These are phyloP conservation scores for Champsocephalus esox DNA, from an alignment of 2,797 vertebrate genomes.

Conservation along the genomic window DNA sequence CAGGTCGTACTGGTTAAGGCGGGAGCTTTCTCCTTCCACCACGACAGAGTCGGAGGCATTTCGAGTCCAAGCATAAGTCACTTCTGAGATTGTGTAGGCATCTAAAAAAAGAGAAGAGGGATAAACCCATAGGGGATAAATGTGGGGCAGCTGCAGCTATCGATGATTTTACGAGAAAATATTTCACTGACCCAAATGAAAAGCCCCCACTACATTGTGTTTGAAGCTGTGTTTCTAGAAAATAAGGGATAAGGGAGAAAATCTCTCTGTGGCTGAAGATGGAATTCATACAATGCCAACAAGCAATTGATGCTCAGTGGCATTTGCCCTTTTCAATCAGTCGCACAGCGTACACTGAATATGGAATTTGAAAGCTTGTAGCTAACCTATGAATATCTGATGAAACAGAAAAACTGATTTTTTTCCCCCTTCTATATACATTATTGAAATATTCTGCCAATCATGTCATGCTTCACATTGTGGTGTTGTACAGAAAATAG, in stretches of 20 bases:
- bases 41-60: slow-evolving; percentile 96
- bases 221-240: slow-evolving; percentile 42
- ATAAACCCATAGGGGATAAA: slow-evolving; percentile 51
- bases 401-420: slow-evolving; percentile 5
- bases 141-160: slow-evolving; percentile 29
- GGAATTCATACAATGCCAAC: slow-evolving; percentile 36
- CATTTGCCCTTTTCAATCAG: slow-evolving; percentile 48
- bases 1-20: slow-evolving; percentile 97
- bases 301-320: slow-evolving; percentile 32
- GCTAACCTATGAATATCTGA: slow-evolving; percentile 9
- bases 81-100: slow-evolving; percentile 96
- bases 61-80: slow-evolving; percentile 96
- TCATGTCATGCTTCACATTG: not conserved
- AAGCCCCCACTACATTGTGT: slow-evolving; percentile 20
- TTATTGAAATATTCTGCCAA: slow-evolving; percentile 23
- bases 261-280: slow-evolving; percentile 37
- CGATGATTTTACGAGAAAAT: slow-evolving; percentile 42
- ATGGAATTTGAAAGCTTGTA: slow-evolving; percentile 26
- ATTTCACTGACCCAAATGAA: slow-evolving; percentile 54
- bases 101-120: slow-evolving; percentile 80
- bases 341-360: slow-evolving; percentile 28
- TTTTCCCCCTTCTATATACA: not conserved
- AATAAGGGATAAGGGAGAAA: slow-evolving; percentile 17
- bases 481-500: slow-evolving; percentile 8
- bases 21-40: slow-evolving; percentile 95